Base-by-base conservation (phyloP, 2,113 vertebrate genomes). In the Onychorhynchus coronatus region DNA sequence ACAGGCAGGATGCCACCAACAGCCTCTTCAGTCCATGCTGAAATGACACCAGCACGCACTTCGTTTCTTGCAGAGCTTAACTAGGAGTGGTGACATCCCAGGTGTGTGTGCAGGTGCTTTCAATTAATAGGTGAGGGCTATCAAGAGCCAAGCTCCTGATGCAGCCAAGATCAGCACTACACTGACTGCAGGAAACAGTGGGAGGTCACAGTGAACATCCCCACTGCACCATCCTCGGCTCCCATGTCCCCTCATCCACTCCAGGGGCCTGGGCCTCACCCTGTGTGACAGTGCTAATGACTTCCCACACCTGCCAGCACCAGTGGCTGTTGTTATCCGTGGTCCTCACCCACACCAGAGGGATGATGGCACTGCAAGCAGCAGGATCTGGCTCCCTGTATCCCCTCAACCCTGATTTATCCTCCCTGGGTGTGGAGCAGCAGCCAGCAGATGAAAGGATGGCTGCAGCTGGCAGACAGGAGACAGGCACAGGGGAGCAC, bases 401-500 rank as follows among this genome's bases (percentile, higher is more conserved):
- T 41, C 14, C 42, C 20, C 20, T 53, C 46, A 94, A 41, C 21
- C 49, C 18, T 1, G 1, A 14, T 35, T 67, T n/a, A 31, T 30
- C 20, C n/a, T 41, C 19, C 37, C n/a, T 0, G 2, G 30, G 31
- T 3, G 3, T 4, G 2, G 59, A 76, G 37, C 47, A 44, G 56
- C 31, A 65, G 62, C n/a, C 83, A 63, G 70, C 62, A 62, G 19
- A 77, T 39, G 21, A 66, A 42, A n/a, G 53, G 35, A 78, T 13
- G 30, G 37, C 66, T 82, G 71, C 4, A 22, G 46, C 37, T 58
- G 74, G 47, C 41, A 78, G 41, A 20, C 35, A 59, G 31, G 63
- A 84, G 66, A 65, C 65, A 72, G 52, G 88, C 9, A 0, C 0
- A 0, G 14, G 25, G n/a, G 25, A 85, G 49, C 0, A 3, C 27